Conservation (phyloP, 2,888 invertebrate species). For the Nemoura dubitans region DNA sequence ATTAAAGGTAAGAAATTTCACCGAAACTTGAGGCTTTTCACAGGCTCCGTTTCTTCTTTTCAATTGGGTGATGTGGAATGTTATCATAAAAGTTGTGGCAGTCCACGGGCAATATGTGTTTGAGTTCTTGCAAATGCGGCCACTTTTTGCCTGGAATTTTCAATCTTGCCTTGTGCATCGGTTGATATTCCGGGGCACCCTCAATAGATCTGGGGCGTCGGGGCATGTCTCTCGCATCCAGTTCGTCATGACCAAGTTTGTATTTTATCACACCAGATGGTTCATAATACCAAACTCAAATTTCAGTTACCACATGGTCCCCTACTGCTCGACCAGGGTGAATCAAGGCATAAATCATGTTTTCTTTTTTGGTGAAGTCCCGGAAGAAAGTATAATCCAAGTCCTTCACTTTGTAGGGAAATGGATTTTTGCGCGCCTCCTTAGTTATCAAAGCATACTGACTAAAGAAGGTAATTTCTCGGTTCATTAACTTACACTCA, state of each 20-base stretch:
- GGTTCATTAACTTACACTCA: constrained; percentile 56
- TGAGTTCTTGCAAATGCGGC: constrained; percentile 50
- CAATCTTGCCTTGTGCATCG: constrained; percentile 21
- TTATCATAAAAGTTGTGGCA: constrained; percentile 50
- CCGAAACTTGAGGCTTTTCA: not conserved
- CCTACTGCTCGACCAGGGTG: constrained; percentile 51
- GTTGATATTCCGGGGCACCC: constrained; percentile 14
- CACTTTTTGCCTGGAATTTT: constrained; percentile 48
- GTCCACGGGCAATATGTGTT: constrained; percentile 47
- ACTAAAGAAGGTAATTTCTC: constrained; percentile 49
- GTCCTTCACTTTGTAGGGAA: constrained; percentile 49
- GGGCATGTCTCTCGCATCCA: constrained; percentile 30
- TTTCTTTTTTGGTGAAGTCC: constrained; percentile 37
- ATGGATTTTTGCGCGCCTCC: constrained; percentile 46
- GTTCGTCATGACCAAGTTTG: constrained; percentile 45
- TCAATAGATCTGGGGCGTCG: not conserved
- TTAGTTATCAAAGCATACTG: constrained; percentile 48
- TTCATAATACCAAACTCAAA: constrained; percentile 49
- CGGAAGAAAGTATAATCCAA: constrained; percentile 29
- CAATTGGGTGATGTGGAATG: constrained; percentile 42
- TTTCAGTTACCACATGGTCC: constrained; percentile 52
- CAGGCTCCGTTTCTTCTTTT: constrained; percentile 22
- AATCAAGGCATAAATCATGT: constrained; percentile 47
- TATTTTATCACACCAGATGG: constrained; percentile 46
- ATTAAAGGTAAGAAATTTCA: constrained; percentile 7